Percentiles rank a stretch among this genome's conserved stretches.
phyloP scores from a whole-genome alignment of 2,113 vertebrate species.

The Vireo altiloquus region DNA sequence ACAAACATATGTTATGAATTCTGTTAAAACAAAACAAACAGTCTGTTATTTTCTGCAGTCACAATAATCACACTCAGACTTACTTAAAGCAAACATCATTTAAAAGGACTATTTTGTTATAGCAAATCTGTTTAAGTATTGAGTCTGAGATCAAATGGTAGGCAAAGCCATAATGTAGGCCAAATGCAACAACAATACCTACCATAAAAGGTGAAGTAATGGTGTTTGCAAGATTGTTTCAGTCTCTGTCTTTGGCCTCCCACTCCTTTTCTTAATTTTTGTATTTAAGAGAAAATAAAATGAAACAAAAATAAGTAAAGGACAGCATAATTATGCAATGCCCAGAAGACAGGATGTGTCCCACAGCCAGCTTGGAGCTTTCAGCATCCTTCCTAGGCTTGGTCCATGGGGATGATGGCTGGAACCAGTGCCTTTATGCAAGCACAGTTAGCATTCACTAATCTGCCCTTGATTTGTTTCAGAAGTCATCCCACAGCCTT shows the following conservation, averaged over 20 bases:
- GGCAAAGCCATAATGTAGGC: background rate
- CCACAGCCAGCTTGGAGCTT: background rate
- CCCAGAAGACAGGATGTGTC: background rate
- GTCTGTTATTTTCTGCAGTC: slow-evolving; percentile 46
- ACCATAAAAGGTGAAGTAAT: background rate
- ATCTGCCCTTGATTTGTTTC: background rate
- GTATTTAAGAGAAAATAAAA: background rate
- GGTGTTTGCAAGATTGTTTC: background rate
- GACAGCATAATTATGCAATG: background rate
- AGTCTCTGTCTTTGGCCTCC: background rate
- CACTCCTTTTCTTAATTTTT: background rate
- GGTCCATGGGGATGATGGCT: background rate
- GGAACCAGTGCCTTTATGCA: background rate
- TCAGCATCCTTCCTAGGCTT: background rate
- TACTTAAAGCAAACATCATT: slow-evolving; percentile 43
- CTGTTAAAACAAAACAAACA: slow-evolving; percentile 60
- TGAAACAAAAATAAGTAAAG: background rate
- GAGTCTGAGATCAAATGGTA: slow-evolving; percentile 13
- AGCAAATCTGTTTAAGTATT: background rate
- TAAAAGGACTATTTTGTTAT: slow-evolving; percentile 13
- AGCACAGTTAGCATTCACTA: background rate
- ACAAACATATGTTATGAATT: slow-evolving; percentile 54
- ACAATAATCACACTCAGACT: slow-evolving; percentile 41
- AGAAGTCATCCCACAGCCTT: background rate
- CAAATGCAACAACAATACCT: background rate